Evolutionary conservation across 1,140 invertebrate genomes (phyloP).

Genomic region (Pseudoatta argentina): DNA sequence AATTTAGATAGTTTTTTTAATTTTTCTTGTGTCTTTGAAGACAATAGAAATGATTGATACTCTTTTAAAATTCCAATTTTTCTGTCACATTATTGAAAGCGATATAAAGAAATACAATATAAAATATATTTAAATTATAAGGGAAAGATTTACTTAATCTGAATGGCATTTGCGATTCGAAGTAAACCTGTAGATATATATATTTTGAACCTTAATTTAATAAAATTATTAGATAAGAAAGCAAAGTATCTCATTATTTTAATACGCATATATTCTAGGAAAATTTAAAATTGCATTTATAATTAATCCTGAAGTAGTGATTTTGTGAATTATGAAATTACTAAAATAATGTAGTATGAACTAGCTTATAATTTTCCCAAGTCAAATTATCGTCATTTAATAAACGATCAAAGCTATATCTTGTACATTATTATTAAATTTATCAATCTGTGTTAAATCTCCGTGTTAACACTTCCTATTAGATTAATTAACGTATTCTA

Average conservation of each 20-base stretch:
- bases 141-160: neutral
- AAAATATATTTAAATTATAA: neutral
- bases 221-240: neutral
- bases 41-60: neutral
- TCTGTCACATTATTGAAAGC: neutral
- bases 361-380: neutral
- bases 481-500: neutral
- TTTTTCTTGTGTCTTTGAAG: neutral
- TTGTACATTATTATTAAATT: neutral
- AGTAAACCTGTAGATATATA: neutral
- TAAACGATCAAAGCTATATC: neutral
- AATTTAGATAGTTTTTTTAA: neutral
- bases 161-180: neutral
- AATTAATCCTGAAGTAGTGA: neutral
- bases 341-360: neutral
- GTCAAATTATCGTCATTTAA: neutral
- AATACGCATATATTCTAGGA: no score
- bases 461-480: neutral
- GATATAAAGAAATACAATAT: neutral
- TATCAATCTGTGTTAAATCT: neutral
- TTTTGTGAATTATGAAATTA: slow-evolving; percentile 12
- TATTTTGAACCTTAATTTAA: neutral
- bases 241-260: neutral
- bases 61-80: neutral
- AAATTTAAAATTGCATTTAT: neutral